Evolutionary conservation across 2,888 invertebrate species (phyloP).

Genomic region (Cinara cedri): DNA sequence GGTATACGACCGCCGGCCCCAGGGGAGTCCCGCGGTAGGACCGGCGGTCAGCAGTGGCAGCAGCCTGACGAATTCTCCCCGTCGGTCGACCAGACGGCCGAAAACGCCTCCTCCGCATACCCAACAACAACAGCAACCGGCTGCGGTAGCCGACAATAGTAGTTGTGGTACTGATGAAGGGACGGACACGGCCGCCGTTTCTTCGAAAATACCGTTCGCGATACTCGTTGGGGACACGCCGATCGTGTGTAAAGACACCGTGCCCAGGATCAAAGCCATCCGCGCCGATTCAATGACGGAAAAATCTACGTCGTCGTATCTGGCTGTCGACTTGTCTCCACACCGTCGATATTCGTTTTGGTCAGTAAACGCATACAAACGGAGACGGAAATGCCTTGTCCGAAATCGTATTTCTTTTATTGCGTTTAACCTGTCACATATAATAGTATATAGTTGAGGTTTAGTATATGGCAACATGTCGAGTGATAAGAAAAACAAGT

Average conservation of each 20-base stretch:
- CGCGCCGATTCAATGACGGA: conserved; percentile 49
- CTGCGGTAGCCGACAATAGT: background rate
- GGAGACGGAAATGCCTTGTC: too few relatives aligned
- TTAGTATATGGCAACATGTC: too few relatives aligned
- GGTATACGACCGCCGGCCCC: conserved; percentile 41
- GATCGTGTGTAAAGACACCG: conserved; percentile 39
- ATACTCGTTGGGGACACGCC: conserved; percentile 48
- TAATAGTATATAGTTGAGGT: too few relatives aligned
- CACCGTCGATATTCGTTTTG: conserved; percentile 54
- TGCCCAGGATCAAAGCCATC: conserved; percentile 50
- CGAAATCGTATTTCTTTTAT: too few relatives aligned
- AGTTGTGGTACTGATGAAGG: background rate
- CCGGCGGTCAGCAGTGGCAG: background rate
- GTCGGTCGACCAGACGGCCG: conserved; percentile 33
- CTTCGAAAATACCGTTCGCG: conserved; percentile 48
- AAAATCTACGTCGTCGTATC: conserved; percentile 42
- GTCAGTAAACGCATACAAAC: conserved; percentile 38
- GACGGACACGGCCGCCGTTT: background rate
- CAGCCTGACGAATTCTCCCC: conserved; percentile 51
- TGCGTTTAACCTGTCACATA: too few relatives aligned
- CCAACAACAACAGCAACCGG: conserved; percentile 19
- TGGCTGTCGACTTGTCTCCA: conserved; percentile 46
- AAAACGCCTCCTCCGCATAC: conserved; percentile 34
- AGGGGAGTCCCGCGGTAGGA: background rate
- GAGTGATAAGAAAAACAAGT: too few relatives aligned